Percentiles rank a stretch among this genome's conserved stretches.
Evolutionary conservation across 1,140 invertebrate species (phyloP).

Genomic region (Papilio machaon): DNA sequence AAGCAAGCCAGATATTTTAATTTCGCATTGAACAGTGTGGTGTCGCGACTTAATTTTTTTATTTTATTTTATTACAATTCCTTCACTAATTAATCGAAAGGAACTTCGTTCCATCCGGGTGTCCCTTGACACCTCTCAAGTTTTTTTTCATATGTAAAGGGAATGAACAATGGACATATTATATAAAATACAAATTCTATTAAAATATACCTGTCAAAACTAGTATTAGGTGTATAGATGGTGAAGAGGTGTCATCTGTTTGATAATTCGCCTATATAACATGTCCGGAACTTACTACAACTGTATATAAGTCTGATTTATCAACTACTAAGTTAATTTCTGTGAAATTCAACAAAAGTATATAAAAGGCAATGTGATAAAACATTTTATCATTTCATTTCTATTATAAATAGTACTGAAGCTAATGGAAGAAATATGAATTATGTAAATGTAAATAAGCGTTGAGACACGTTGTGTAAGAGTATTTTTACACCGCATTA

Average conservation of each 20-base stretch:
- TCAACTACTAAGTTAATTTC: conserved; percentile 19
- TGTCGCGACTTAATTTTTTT: too few relatives aligned
- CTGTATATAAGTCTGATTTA: conserved; percentile 7
- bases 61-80: too few relatives aligned
- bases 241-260: not conserved
- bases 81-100: too few relatives aligned
- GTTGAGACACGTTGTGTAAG: conserved; percentile 50
- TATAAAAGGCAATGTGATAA: not conserved
- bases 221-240: not conserved
- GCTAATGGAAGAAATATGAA: not conserved
- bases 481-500: conserved; percentile 53
- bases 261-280: not conserved
- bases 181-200: not conserved
- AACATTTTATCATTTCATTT: conserved; percentile 21
- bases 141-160: not conserved
- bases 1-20: too few relatives aligned
- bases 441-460: conserved; percentile 48
- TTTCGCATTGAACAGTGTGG: too few relatives aligned
- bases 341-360: not conserved
- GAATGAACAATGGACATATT: not conserved
- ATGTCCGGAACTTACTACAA: not conserved
- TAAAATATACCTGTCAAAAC: not conserved
- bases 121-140: too few relatives aligned
- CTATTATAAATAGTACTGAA: conserved; percentile 16
- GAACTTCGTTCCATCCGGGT: too few relatives aligned